Conservation (phyloP, 2,113 vertebrate genomes). For the Lagopus leucura region DNA sequence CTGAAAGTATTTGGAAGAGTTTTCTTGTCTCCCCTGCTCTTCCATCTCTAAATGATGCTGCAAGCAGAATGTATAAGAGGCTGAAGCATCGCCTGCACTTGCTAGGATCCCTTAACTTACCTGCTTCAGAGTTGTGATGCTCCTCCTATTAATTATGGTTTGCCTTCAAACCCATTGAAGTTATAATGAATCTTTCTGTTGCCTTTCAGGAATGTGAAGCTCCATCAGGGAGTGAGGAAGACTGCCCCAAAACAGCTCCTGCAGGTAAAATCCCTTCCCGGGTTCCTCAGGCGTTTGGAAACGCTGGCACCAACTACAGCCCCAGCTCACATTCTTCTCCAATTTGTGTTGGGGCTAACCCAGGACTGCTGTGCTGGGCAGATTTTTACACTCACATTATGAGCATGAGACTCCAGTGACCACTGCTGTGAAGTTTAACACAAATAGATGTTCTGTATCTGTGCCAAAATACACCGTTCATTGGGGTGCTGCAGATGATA, state of each 20-base stretch:
- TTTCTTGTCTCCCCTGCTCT: neutral
- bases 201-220: neutral
- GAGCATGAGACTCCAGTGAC: neutral
- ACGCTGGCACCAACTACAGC: accelerated
- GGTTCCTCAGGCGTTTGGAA: neutral
- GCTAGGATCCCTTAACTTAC: neutral
- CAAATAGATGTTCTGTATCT: neutral
- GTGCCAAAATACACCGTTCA: accelerated
- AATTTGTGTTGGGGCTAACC: accelerated
- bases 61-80: neutral
- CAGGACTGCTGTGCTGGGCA: accelerated
- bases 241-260: accelerated
- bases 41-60: neutral
- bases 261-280: neutral
- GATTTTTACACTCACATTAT: neutral
- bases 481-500: neutral
- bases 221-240: neutral
- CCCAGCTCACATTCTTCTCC: neutral
- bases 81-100: neutral
- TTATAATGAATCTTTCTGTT: neutral
- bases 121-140: neutral
- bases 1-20: neutral
- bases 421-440: accelerated
- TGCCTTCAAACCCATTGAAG: neutral
- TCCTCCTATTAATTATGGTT: neutral